Evolutionary conservation across 2,888 invertebrate species (phyloP).

Genomic region (Agrypnus murinus): DNA sequence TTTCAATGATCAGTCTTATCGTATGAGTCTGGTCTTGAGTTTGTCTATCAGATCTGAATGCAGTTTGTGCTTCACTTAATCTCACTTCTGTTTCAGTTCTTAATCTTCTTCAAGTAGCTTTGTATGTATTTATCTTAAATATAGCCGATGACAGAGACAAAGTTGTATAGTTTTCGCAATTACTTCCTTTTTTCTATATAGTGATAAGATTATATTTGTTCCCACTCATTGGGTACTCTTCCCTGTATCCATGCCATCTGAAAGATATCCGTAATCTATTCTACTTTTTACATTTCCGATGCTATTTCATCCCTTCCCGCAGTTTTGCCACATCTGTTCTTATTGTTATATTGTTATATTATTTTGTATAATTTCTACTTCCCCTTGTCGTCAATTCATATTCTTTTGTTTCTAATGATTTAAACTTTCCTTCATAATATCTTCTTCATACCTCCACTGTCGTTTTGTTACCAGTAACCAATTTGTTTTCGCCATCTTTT

Average conservation of each 20-base stretch:
- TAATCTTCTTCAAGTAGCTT: slow-evolving; percentile 8
- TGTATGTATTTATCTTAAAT: neutral
- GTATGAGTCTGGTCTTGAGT: too few relatives aligned
- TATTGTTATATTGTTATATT: too few relatives aligned
- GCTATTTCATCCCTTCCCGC: slow-evolving; percentile 2
- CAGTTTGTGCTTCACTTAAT: neutral
- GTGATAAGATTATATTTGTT: slow-evolving; percentile 1
- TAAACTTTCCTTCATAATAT: slow-evolving; percentile 2
- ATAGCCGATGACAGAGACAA: slow-evolving; percentile 1
- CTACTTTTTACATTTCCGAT: neutral
- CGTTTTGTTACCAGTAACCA: neutral
- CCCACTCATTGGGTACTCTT: neutral
- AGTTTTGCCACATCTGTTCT: too few relatives aligned
- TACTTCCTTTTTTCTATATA: slow-evolving; percentile 5
- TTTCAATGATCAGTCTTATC: slow-evolving; percentile 3
- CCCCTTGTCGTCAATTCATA: neutral
- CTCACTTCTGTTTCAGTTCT: slow-evolving; percentile 6
- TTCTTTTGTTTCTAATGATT: too few relatives aligned
- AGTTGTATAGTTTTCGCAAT: neutral
- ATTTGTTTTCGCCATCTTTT: too few relatives aligned
- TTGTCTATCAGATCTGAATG: slow-evolving; percentile 1
- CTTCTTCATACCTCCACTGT: neutral
- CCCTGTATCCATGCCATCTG: slow-evolving; percentile 11
- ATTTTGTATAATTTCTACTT: slow-evolving; percentile 11
- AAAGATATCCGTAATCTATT: slow-evolving; percentile 7